Percentiles rank a stretch among this genome's conserved stretches.
phyloP scores from a whole-genome alignment of 2,113 vertebrate genomes.

The Salvelinus fontinalis region DNA sequence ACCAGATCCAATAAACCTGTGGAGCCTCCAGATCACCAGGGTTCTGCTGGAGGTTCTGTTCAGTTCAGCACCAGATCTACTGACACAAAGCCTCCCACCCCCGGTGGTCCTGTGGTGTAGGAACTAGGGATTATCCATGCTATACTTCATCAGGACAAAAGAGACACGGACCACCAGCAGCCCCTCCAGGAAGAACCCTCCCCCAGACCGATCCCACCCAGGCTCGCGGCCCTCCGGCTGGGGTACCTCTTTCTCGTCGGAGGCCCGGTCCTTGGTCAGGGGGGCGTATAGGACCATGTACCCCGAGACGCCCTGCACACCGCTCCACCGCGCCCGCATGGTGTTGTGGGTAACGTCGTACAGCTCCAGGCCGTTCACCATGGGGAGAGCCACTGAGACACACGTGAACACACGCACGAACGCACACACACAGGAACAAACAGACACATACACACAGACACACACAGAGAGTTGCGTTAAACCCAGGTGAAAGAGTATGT shows the following conservation, averaged over 20 bases:
- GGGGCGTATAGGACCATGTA: constrained; percentile 92
- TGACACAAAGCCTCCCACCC: neutral
- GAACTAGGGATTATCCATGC: neutral
- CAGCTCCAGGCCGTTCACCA: constrained; percentile 79
- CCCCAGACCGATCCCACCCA: neutral
- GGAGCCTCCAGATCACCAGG: no score
- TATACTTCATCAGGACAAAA: neutral
- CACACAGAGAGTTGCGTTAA: neutral
- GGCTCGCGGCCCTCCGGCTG: neutral
- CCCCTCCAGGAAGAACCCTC: neutral
- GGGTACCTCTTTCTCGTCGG: constrained; percentile 89
- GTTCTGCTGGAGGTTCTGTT: no score
- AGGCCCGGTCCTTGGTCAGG: constrained; percentile 75
- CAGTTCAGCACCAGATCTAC: no score
- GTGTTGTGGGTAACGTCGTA: constrained; percentile 84
- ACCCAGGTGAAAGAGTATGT: neutral
- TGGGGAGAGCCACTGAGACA: constrained; percentile 82
- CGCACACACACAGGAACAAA: constrained; percentile 13
- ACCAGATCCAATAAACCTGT: neutral
- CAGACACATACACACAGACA: constrained; percentile 19
- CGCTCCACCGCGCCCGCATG: constrained; percentile 82
- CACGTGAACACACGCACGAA: constrained; percentile 10
- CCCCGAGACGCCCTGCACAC: constrained; percentile 80
- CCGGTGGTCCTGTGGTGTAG: neutral
- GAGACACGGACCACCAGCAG: neutral